Base-by-base conservation (phyloP, 1,140 invertebrate genomes). In the Bombus waltoni region DNA sequence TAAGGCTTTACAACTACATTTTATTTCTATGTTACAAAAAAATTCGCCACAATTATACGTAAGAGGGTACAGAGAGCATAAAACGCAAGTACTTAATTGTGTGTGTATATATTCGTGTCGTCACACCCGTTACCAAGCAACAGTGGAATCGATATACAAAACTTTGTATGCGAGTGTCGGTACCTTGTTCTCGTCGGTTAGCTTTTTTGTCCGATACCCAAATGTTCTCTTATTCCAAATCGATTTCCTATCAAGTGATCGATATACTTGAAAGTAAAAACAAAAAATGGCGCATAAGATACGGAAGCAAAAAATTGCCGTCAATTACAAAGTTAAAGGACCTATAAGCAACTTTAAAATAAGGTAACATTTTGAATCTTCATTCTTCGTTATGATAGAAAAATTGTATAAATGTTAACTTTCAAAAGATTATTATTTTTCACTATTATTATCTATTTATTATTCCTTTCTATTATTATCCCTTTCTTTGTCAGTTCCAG, bases 341-440 rank as follows among this genome's bases (percentile, higher is more conserved):
- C 94, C 95, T 28, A 96, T 96, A 42, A 87, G 91, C 6, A 95
- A 96, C 80, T 94, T 96, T 9, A 94, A 94, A 89, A 82, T 96
- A 85, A 95, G 94, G 95, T 95, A 91, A 89, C 10, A 57, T 32
- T 28, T 76, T 8, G 22, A 59, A 10, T 11, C 22, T 38, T 40
- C n/a, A 68, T 68, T 22, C 10, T 8, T 35, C 32, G 15, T 68
- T 68, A 35, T 35, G 35, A 68, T 32, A 22, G 0, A 9, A 38
- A 38, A 47, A 32, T 35, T 66, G 35, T 11, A 18, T 3, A 47
- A 44, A 25, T 59, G 11, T 32, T 1, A 65, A 53, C 62, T 44
- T 38, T 42, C 28, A 6, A 3, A 38, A 38, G 11, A 62, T n/a
- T 62, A 62, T 62, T n/a, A 13, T n/a, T 62, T 13, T 28, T n/a